Conservation (phyloP, 2,888 invertebrate species). For the Tipula lateralis region DNA sequence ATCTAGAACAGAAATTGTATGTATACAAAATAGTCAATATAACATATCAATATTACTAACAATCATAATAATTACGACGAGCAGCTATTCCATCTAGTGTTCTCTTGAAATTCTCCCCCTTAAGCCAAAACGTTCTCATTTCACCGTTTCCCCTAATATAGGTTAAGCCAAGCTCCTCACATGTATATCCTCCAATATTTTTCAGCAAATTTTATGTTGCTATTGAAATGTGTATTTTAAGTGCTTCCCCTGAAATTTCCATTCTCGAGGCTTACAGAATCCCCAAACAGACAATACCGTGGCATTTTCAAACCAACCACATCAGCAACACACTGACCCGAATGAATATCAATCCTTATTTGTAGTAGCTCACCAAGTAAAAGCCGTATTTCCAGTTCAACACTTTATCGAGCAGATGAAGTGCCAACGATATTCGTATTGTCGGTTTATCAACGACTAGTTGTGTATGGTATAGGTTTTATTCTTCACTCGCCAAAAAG, state of each 20-base stretch:
- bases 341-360: constrained; percentile 68
- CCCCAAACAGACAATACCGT: constrained; percentile 76
- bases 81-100: constrained; percentile 32
- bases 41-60: neutral
- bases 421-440: constrained; percentile 68
- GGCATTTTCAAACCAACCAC: constrained; percentile 70
- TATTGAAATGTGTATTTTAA: constrained; percentile 71
- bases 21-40: too few relatives aligned
- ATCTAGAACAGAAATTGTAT: neutral
- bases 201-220: constrained; percentile 63
- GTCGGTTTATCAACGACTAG: too few relatives aligned
- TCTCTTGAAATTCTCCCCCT: constrained; percentile 53
- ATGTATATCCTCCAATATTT: constrained; percentile 65
- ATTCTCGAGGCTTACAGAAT: constrained; percentile 75
- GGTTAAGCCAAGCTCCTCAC: constrained; percentile 66
- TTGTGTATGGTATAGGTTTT: too few relatives aligned
- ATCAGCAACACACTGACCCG: constrained; percentile 72
- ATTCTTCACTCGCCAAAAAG: too few relatives aligned
- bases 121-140: constrained; percentile 69
- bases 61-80: neutral
- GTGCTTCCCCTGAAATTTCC: constrained; percentile 71
- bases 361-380: constrained; percentile 62
- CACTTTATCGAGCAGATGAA: constrained; percentile 67
- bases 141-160: constrained; percentile 75
- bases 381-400: constrained; percentile 64